Evolutionary conservation across 2,888 invertebrate genomes (phyloP).

Genomic region (Sicus ferrugineus): DNA sequence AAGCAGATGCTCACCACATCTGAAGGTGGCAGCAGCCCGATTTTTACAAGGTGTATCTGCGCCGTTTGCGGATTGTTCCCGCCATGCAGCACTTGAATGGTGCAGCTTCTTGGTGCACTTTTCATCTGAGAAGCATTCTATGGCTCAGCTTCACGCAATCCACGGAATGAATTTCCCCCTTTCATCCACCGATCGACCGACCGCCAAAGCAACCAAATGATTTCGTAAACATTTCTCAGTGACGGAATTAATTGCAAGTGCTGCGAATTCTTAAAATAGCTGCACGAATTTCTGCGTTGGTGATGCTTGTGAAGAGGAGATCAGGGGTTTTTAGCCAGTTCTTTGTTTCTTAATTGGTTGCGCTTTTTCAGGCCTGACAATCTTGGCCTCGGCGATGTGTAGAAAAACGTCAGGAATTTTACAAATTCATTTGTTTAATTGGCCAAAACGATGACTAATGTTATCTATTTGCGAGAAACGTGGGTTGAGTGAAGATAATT

Average conservation of each 20-base stretch:
- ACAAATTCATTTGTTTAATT: conserved; percentile 7
- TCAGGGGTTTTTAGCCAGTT: neutral
- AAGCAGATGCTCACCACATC: no score
- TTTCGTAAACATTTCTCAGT: conserved; percentile 8
- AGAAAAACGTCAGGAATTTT: neutral
- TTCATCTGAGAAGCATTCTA: neutral
- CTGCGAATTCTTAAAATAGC: neutral
- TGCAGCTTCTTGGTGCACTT: neutral
- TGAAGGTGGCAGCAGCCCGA: no score
- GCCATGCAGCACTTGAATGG: neutral
- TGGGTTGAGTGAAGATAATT: no score
- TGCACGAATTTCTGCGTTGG: neutral
- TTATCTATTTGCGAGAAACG: neutral
- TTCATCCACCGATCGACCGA: neutral
- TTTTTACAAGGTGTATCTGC: neutral
- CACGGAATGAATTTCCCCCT: neutral
- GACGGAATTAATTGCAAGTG: conserved; percentile 9
- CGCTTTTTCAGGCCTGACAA: neutral
- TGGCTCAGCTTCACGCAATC: no score
- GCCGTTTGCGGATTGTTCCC: neutral
- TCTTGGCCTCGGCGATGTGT: neutral
- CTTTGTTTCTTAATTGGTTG: conserved; percentile 18
- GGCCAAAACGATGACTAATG: neutral
- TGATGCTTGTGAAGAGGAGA: neutral
- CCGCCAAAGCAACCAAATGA: conserved; percentile 30